Evolutionary conservation across 2,888 invertebrate genomes (phyloP).

Genomic region (Operophtera brumata): DNA sequence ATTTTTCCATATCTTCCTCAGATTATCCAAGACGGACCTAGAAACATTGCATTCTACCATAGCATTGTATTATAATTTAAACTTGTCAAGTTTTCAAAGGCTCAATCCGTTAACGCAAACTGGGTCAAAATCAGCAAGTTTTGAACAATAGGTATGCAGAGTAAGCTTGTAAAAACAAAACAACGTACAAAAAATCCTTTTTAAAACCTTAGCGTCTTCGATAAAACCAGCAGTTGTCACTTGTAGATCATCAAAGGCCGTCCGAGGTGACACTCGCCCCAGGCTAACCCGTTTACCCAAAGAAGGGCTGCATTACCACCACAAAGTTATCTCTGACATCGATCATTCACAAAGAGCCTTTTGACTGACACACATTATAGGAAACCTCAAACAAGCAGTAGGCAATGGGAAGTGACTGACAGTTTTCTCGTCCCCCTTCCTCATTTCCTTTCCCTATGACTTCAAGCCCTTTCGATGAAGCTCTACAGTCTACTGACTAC

Average conservation of each 20-base stretch:
- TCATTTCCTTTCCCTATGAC: too few relatives aligned
- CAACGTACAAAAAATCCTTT: neutral
- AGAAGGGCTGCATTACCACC: constrained; percentile 50
- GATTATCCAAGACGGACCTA: too few relatives aligned
- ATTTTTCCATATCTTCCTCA: too few relatives aligned
- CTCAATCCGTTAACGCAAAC: too few relatives aligned
- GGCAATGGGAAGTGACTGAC: neutral
- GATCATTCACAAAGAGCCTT: constrained; percentile 69
- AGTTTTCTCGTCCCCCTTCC: too few relatives aligned
- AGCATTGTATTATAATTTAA: neutral
- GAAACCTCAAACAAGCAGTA: neutral
- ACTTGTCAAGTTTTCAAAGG: too few relatives aligned
- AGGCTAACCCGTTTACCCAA: constrained; percentile 68
- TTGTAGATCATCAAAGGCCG: constrained; percentile 30
- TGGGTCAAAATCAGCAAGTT: too few relatives aligned
- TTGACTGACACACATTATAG: constrained; percentile 9
- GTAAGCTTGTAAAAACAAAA: too few relatives aligned
- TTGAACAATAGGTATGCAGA: too few relatives aligned
- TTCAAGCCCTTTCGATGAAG: too few relatives aligned
- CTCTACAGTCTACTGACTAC: too few relatives aligned
- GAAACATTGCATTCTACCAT: neutral
- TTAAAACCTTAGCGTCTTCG: neutral
- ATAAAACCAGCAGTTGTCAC: constrained; percentile 27
- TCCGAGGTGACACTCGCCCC: constrained; percentile 57
- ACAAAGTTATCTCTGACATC: constrained; percentile 72